A percentile compares a stretch with the other conserved stretches of the same genome.
Evolutionary conservation across 1,140 invertebrate species (phyloP).

Genomic region (Ceratina calcarata): DNA sequence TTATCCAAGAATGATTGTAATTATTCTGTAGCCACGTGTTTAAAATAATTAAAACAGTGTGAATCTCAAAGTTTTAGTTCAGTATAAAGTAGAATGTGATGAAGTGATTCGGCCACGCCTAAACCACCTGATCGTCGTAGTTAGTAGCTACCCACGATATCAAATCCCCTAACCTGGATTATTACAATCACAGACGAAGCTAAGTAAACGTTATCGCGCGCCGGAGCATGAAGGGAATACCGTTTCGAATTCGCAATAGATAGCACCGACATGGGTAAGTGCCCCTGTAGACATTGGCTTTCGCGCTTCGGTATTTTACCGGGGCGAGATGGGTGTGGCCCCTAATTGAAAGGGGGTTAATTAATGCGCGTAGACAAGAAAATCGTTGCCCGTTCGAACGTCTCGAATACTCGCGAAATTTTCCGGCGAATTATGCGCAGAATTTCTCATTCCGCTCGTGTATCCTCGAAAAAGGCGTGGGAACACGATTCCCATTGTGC

Average conservation of each 20-base stretch:
- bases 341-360: constrained; percentile 68
- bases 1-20: too few relatives aligned
- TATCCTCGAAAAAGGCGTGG: constrained; percentile 22
- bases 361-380: constrained; percentile 60
- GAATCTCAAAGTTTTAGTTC: too few relatives aligned
- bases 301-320: constrained; percentile 56
- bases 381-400: constrained; percentile 46
- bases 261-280: constrained; percentile 42
- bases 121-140: neutral
- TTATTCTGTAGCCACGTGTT: too few relatives aligned
- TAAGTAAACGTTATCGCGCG: constrained; percentile 22
- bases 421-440: constrained; percentile 58
- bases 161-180: constrained; percentile 20
- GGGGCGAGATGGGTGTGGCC: constrained; percentile 52
- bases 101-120: neutral
- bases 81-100: too few relatives aligned
- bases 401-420: constrained; percentile 39
- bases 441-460: constrained; percentile 21
- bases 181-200: constrained; percentile 29
- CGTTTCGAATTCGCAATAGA: constrained; percentile 49
- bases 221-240: neutral
- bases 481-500: constrained; percentile 29
- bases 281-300: constrained; percentile 42
- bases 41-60: too few relatives aligned
- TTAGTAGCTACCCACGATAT: neutral